Conservation (phyloP, 2,888 invertebrate genomes). For the Leucophora obtusa region DNA sequence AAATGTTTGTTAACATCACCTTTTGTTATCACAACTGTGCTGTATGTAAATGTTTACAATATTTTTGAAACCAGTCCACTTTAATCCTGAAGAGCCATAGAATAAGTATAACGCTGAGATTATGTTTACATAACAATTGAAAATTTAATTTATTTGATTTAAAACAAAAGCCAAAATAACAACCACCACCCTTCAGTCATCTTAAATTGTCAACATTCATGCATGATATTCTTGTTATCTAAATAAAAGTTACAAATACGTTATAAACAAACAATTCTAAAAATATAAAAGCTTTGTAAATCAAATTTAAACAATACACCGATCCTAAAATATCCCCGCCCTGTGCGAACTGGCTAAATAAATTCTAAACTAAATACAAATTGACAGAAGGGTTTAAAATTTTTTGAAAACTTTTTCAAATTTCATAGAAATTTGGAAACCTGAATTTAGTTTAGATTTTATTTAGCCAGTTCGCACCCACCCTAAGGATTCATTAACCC, state of each 20-base stretch:
- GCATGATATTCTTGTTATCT: background rate
- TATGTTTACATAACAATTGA: constrained; percentile 41
- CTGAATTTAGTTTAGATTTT: too few relatives aligned
- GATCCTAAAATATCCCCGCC: too few relatives aligned
- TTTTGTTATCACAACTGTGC: constrained; percentile 24
- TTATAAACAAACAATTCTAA: too few relatives aligned
- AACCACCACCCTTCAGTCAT: background rate
- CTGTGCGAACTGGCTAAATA: too few relatives aligned
- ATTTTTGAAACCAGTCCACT: background rate
- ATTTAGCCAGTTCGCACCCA: too few relatives aligned
- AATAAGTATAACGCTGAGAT: constrained; percentile 7
- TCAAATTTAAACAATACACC: too few relatives aligned
- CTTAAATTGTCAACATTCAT: background rate
- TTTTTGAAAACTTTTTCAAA: too few relatives aligned
- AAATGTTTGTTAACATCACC: constrained; percentile 21
- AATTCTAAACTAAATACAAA: too few relatives aligned
- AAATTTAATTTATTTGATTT: constrained; percentile 37
- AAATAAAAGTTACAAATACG: background rate
- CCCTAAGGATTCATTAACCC: too few relatives aligned
- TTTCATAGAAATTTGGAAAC: too few relatives aligned
- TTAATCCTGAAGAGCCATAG: background rate
- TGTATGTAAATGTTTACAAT: background rate
- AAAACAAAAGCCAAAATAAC: constrained; percentile 41
- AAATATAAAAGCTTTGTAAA: too few relatives aligned
- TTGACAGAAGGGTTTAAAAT: too few relatives aligned